A percentile compares a stretch with the other conserved stretches of the same genome.
Conservation (phyloP, 2,113 vertebrate genomes). For the Xiphophorus maculatus region DNA sequence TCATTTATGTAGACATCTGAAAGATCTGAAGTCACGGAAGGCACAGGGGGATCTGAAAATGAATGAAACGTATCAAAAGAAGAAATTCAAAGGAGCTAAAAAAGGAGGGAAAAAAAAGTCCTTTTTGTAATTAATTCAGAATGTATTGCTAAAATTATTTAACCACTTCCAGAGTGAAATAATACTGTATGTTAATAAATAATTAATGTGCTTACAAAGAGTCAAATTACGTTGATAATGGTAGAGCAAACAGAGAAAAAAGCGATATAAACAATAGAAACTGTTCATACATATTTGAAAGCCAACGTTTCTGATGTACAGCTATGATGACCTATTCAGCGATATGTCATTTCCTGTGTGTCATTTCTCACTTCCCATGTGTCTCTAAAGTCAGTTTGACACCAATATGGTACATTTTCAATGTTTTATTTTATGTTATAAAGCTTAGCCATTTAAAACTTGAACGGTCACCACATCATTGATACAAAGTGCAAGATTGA, state of each 20-base stretch:
- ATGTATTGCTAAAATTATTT: background rate
- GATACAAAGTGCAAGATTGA: background rate
- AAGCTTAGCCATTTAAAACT: background rate
- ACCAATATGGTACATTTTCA: background rate
- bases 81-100: background rate
- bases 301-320: background rate
- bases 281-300: background rate
- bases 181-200: background rate
- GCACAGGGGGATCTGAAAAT: slow-evolving; percentile 35
- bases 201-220: background rate
- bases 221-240: background rate
- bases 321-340: background rate
- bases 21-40: background rate
- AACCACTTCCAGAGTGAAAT: background rate
- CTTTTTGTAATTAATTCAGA: accelerated
- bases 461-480: background rate
- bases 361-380: background rate
- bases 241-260: background rate
- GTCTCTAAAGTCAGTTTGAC: background rate
- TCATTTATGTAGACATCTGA: slow-evolving; percentile 47
- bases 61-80: background rate
- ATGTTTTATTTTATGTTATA: background rate
- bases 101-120: background rate
- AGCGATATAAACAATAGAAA: background rate
- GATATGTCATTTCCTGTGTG: background rate